phyloP scores from a whole-genome alignment of 2,888 invertebrate genomes.

The Anarsia innoxiella region DNA sequence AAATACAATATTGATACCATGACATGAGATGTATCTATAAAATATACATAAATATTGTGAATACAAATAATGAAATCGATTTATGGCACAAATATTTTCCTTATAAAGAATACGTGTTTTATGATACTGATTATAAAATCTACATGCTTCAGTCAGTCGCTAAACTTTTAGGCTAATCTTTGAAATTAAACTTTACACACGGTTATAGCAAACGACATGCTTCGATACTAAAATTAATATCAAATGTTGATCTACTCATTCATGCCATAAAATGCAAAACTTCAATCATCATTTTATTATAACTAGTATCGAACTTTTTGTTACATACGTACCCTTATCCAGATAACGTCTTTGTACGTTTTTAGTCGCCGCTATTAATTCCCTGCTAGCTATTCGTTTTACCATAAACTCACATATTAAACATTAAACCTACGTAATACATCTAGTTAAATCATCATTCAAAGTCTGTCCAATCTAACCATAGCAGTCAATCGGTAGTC shows the following conservation, averaged over 20 bases:
- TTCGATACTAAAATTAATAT: slow-evolving; percentile 23
- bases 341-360: no score
- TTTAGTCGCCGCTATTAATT: no score
- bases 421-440: no score
- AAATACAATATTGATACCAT: slow-evolving; percentile 16
- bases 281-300: background rate
- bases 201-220: slow-evolving; percentile 34
- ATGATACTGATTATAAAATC: slow-evolving; percentile 18
- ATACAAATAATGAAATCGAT: slow-evolving; percentile 1
- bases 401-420: no score
- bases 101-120: slow-evolving; percentile 9
- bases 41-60: slow-evolving; percentile 22
- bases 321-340: no score
- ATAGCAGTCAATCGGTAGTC: no score
- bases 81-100: slow-evolving; percentile 6
- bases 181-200: slow-evolving; percentile 27
- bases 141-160: slow-evolving; percentile 63
- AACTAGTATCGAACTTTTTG: no score
- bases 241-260: slow-evolving; percentile 26
- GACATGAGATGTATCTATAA: slow-evolving; percentile 26
- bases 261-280: slow-evolving; percentile 26
- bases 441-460: no score
- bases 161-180: slow-evolving; percentile 14
- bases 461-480: no score
- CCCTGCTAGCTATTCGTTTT: no score